Evolutionary conservation across 2,888 invertebrate genomes (phyloP), one percentile per base, ranked within the genome.

Genomic region (Chalcis sispes): DNA sequence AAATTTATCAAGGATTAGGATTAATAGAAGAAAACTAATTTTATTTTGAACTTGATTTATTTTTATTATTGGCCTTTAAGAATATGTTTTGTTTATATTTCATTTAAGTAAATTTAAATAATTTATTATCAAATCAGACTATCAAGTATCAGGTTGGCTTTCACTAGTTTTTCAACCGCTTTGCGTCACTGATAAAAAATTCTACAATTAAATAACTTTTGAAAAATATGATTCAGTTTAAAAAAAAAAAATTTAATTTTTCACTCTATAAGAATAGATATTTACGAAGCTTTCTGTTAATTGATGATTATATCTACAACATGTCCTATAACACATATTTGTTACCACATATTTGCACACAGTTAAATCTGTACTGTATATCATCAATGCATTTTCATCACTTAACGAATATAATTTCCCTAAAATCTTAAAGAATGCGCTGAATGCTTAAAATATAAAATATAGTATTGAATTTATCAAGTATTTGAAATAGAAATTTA

Each of bases 361-460:
- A 75, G 32, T 58, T 54, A 7, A 50, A 52, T 42, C 13, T 32
- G 67, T 74, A 62, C 40, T 52, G 27, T 46, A 46, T 48, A 20
- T 64, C 46, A 5, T 62, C 20, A 52, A 64, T 54, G 58, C 23
- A 27, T 54, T 29, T 54, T 32, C 13, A 59, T 42, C 13, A 42
- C 29, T 64, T 58, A 29, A 72, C 59, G n/a, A 42, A 59, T n/a
- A 42, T 29, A 7, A 36, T 61, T 74, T 62, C 54, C n/a, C 25
- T 69, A 62, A 25, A 69, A 62, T 62, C 61, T 54, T 75, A 58
- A n/a, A 29, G 13, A 25, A 52, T 50, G 40, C 29, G 42, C 29
- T 58, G 65, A 75, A 65, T 70, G 58, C 75, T 75, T 74, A 70
- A 65, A 70, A 65, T 75, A 54, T 69, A 69, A 64, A 64, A 58